phyloP scores from a whole-genome alignment of 35 echinoderm and acorn worm species.

The Ophiothrix spiculata region DNA sequence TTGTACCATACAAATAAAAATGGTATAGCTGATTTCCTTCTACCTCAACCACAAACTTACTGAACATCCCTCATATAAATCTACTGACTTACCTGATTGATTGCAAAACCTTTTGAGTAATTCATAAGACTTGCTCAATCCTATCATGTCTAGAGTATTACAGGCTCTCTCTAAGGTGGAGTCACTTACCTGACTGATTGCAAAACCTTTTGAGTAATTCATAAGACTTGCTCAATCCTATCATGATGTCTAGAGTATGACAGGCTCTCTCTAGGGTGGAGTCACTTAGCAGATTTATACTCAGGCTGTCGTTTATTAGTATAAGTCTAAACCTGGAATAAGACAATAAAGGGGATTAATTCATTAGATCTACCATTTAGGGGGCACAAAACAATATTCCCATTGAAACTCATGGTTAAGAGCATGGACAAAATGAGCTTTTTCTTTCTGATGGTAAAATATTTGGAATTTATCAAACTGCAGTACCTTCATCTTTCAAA shows the following conservation, averaged over 20 bases:
- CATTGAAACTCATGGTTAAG: too few species aligned
- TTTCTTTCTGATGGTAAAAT: too few species aligned
- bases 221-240: conserved; percentile 9
- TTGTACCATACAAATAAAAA: too few species aligned
- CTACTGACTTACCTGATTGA: conserved; percentile 23
- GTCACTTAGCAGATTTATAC: not conserved
- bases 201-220: conserved; percentile 34
- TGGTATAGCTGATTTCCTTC: too few species aligned
- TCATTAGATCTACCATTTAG: too few species aligned
- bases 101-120: conserved; percentile 43
- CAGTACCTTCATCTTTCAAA: too few species aligned
- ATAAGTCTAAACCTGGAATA: conserved; percentile 16
- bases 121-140: conserved; percentile 5
- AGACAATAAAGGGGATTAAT: not conserved
- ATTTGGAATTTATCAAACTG: too few species aligned
- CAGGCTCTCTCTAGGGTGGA: conserved; percentile 15
- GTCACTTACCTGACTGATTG: conserved; percentile 26
- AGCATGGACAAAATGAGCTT: too few species aligned
- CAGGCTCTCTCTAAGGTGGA: conserved; percentile 12
- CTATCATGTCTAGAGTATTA: conserved; percentile 16
- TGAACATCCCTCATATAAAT: too few species aligned
- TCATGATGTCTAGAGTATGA: conserved; percentile 19
- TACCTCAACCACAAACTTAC: too few species aligned
- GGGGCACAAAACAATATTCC: too few species aligned
- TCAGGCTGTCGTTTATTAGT: conserved; percentile 13